Percentiles rank a stretch among this genome's conserved stretches.
Conservation (phyloP, 1,140 invertebrate genomes). For the Trichonephila clavipes region DNA sequence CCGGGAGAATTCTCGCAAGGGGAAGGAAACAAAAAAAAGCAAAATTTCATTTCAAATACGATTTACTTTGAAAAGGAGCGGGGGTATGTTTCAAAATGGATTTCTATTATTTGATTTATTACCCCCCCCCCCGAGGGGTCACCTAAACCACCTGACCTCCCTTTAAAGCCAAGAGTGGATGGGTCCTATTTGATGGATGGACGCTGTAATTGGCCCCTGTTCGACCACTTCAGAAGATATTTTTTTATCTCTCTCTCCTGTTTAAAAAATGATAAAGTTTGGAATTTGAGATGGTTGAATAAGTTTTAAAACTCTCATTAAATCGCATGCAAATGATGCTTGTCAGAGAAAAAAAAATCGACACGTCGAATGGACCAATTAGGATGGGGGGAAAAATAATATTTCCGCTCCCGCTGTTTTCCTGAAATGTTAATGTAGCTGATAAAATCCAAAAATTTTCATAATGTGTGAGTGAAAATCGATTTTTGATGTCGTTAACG, state of each 20-base stretch:
- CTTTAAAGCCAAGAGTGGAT: background rate
- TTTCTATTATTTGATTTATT: constrained; percentile 75
- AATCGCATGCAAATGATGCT: constrained; percentile 44
- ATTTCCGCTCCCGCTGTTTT: background rate
- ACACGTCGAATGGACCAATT: background rate
- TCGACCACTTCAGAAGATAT: background rate
- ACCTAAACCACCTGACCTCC: background rate
- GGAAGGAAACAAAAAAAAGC: background rate
- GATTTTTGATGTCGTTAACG: constrained; percentile 72
- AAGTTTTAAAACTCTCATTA: constrained; percentile 70
- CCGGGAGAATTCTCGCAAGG: constrained; percentile 4
- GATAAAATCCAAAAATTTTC: constrained; percentile 25
- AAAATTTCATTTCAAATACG: constrained; percentile 56
- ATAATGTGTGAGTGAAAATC: constrained; percentile 39
- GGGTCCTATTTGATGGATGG: constrained; percentile 61
- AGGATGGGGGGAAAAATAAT: background rate
- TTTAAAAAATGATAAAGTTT: constrained; percentile 46
- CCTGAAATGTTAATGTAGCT: constrained; percentile 59
- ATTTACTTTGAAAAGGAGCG: constrained; percentile 15
- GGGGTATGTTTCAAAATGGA: constrained; percentile 65
- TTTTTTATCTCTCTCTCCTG: background rate
- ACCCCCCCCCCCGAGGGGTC: constrained; percentile 1
- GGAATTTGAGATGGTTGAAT: constrained; percentile 40
- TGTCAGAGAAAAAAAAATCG: too few species aligned
- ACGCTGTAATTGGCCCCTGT: constrained; percentile 56